Evolutionary conservation across 2,797 vertebrate species (phyloP).

Genomic region (Gambelia wislizenii): DNA sequence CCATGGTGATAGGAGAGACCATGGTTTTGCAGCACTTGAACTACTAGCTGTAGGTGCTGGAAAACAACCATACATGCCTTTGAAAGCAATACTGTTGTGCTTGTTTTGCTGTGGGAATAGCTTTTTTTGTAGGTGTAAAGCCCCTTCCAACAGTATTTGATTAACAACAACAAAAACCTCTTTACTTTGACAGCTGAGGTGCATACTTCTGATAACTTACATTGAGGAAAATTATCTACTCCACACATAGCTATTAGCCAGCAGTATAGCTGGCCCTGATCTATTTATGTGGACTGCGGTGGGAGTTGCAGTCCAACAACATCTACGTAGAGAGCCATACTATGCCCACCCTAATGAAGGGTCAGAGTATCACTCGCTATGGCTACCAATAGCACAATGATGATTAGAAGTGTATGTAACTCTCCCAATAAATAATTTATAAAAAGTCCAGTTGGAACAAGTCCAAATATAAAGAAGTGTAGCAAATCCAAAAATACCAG

Average conservation of each 20-base stretch:
- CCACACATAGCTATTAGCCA: too few species aligned
- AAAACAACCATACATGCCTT: neutral
- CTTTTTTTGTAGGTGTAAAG: neutral
- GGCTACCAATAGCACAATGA: neutral
- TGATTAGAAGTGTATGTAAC: too few species aligned
- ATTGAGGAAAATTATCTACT: neutral
- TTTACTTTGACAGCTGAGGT: neutral
- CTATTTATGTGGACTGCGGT: too few species aligned
- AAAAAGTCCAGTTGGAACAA: too few species aligned
- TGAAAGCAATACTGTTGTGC: neutral
- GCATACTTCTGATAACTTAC: neutral
- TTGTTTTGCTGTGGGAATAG: neutral
- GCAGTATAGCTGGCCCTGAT: neutral
- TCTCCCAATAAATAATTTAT: too few species aligned
- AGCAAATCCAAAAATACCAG: too few species aligned
- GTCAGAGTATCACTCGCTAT: neutral
- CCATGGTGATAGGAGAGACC: too few species aligned
- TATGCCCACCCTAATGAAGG: neutral
- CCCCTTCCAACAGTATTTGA: neutral
- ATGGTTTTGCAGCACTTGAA: neutral
- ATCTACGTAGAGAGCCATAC: neutral
- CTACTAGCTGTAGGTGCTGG: neutral
- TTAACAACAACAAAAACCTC: neutral
- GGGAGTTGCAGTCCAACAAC: neutral
- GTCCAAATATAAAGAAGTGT: too few species aligned